A percentile compares a stretch with the other conserved stretches of the same genome.
These are phyloP conservation scores for Umimayanthus chanpuru DNA, from an alignment of 92 coral and sea anemone genomes.

Conservation along the genomic window DNA sequence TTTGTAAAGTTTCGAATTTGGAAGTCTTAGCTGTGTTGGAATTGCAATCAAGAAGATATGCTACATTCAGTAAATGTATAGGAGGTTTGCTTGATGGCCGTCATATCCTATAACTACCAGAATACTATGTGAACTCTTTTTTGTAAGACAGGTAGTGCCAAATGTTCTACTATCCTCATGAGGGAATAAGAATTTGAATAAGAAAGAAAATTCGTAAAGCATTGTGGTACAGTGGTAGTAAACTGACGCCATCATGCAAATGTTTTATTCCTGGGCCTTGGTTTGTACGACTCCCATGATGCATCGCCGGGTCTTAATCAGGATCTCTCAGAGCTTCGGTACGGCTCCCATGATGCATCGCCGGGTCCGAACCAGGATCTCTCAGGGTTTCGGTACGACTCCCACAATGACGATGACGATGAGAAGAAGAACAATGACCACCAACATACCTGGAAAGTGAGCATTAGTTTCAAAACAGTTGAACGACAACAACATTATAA, in stretches of 20 bases:
- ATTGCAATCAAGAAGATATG: no score
- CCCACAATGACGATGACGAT: conserved; percentile 84
- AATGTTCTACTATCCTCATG: no score
- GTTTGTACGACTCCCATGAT: not conserved
- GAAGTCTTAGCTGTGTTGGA: no score
- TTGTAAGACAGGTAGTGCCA: no score
- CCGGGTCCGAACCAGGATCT: not conserved
- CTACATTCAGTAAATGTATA: not conserved
- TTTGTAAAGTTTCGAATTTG: no score
- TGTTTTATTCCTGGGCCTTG: not conserved
- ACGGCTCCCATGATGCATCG: not conserved
- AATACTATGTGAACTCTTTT: no score
- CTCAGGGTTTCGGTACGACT: conserved; percentile 55
- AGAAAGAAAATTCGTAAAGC: no score
- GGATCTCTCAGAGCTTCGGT: not conserved
- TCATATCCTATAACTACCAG: no score
- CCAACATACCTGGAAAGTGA: conserved; percentile 80
- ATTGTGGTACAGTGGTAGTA: no score
- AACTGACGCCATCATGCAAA: no score
- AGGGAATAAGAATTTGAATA: no score
- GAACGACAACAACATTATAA: not conserved
- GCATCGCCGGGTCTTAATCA: not conserved
- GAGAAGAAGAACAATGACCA: conserved; percentile 80
- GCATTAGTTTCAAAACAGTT: not conserved
- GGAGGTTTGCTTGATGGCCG: no score